Evolutionary conservation across 2,797 vertebrate species (phyloP).

Genomic region (Chloroceryle amazona): DNA sequence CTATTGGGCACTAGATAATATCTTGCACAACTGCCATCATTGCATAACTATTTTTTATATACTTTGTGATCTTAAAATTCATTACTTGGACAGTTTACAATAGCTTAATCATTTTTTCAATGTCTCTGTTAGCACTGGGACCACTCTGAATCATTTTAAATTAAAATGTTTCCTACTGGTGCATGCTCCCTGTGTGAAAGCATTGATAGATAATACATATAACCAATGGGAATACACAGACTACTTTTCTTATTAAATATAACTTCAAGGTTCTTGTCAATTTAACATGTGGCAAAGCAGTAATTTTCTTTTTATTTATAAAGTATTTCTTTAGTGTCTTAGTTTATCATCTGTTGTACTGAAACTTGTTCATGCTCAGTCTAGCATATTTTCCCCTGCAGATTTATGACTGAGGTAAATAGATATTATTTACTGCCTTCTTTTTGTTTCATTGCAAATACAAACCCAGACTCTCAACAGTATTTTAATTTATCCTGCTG

Average conservation of each 20-base stretch:
- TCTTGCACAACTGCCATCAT: background rate
- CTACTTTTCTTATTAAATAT: background rate
- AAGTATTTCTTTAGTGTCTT: background rate
- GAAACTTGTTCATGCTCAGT: background rate
- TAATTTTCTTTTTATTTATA: background rate
- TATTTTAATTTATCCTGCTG: background rate
- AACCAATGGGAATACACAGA: background rate
- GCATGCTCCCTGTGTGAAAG: background rate
- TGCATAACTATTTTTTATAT: background rate
- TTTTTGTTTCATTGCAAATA: background rate
- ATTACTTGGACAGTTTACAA: constrained; percentile 2
- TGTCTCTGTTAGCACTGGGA: background rate
- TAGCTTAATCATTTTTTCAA: constrained; percentile 15
- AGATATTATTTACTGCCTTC: background rate
- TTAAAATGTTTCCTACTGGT: background rate
- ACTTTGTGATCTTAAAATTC: background rate
- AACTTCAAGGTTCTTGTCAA: background rate
- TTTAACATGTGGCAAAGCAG: background rate
- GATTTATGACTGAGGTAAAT: background rate
- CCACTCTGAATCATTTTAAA: background rate
- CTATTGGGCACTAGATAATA: background rate
- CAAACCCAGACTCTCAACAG: background rate
- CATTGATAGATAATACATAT: background rate
- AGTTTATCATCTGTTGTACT: background rate
- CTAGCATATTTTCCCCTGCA: background rate